These are phyloP conservation scores for Mus musculus DNA, from an alignment of 2,113 vertebrate species.

Conservation along the genomic window DNA sequence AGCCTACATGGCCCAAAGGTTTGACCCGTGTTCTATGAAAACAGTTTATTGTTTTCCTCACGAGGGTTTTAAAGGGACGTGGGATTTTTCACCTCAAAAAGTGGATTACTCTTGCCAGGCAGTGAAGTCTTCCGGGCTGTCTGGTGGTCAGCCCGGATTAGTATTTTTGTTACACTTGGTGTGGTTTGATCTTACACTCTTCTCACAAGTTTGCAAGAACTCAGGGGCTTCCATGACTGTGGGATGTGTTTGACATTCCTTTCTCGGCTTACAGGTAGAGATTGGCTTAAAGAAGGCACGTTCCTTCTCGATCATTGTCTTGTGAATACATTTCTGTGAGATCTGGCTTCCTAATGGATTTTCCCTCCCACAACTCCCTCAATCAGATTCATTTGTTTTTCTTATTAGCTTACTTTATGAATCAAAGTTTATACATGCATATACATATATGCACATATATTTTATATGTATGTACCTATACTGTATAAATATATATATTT, in stretches of 20 bases:
- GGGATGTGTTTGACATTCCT: neutral
- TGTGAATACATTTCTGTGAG: neutral
- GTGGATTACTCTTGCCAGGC: neutral
- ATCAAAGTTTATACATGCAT: neutral
- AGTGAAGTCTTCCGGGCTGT: neutral
- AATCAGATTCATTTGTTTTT: neutral
- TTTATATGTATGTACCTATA: neutral
- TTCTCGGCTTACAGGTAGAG: neutral
- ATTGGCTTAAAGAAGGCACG: neutral
- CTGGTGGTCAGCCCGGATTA: neutral
- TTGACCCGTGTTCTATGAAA: slow-evolving; percentile 71
- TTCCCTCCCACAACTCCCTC: neutral
- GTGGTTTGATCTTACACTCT: slow-evolving; percentile 23
- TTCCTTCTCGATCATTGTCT: neutral
- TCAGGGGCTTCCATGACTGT: neutral
- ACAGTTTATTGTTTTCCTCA: slow-evolving; percentile 71
- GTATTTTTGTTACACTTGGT: neutral
- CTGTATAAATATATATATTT: neutral
- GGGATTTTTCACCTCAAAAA: slow-evolving; percentile 63
- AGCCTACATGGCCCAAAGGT: slow-evolving; percentile 55
- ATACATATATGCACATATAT: no score
- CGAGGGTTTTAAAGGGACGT: slow-evolving; percentile 45
- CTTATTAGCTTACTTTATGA: slow-evolving; percentile 30
- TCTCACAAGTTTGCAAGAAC: neutral
- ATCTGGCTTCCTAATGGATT: neutral